Conservation (phyloP, 2,888 invertebrate species). For the Lasioglossum leucozonium region DNA sequence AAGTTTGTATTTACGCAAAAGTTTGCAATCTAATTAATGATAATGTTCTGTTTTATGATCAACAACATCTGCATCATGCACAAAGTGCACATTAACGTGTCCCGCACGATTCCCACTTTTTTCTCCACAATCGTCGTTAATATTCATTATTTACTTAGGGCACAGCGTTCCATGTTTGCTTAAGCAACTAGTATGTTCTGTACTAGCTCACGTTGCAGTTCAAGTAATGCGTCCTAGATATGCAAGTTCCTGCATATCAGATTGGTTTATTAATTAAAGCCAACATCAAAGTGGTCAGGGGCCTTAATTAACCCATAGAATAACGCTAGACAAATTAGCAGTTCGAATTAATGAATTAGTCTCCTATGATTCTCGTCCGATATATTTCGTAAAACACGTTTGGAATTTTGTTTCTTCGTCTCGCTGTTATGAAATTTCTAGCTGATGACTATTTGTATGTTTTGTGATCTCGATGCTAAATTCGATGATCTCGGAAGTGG, state of each 20-base stretch:
- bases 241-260: conserved; percentile 40
- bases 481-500: neutral
- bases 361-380: neutral
- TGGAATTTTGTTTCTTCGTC: neutral
- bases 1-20: too few relatives aligned
- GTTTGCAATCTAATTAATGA: neutral
- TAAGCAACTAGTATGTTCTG: conserved; percentile 13
- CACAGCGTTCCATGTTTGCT: neutral
- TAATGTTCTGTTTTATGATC: neutral
- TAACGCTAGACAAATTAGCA: conserved; percentile 32
- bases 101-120: neutral
- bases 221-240: conserved; percentile 49
- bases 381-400: neutral
- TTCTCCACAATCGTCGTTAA: neutral
- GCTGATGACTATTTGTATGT: too few relatives aligned
- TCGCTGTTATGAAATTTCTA: too few relatives aligned
- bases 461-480: neutral
- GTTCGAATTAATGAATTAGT: conserved; percentile 12
- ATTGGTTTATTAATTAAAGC: conserved; percentile 51
- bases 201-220: conserved; percentile 39
- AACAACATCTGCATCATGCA: too few relatives aligned
- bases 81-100: neutral
- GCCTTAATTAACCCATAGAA: conserved; percentile 31
- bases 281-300: conserved; percentile 42
- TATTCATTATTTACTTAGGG: neutral